Percentiles rank a stretch among this genome's conserved stretches.
Evolutionary conservation across 92 coral and sea anemone genomes (phyloP).

Genomic region (Phenganax marumi): DNA sequence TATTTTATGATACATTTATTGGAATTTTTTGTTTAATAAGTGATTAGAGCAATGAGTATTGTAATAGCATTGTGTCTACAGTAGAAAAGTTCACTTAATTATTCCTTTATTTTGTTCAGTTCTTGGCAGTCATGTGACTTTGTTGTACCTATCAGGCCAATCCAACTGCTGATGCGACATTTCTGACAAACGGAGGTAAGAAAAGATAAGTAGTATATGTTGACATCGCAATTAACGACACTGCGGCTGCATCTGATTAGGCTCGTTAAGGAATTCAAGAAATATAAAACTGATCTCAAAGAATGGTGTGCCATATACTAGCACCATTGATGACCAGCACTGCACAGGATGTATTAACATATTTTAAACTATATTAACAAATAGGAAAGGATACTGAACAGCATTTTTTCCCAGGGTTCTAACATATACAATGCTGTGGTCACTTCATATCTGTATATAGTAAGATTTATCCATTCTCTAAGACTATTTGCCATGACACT

Average conservation of each 20-base stretch:
- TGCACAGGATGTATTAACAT: neutral
- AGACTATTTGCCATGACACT: constrained; percentile 66
- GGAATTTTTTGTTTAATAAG: neutral
- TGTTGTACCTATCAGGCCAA: constrained; percentile 25
- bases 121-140: neutral
- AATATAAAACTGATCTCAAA: neutral
- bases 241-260: constrained; percentile 68
- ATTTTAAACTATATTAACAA: neutral
- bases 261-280: constrained; percentile 57
- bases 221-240: constrained; percentile 90
- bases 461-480: constrained; percentile 72
- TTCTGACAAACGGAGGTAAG: constrained; percentile 76
- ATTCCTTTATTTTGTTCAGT: too few relatives aligned
- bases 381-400: constrained; percentile 93
- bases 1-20: neutral
- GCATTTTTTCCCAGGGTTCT: constrained; percentile 97
- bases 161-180: constrained; percentile 52
- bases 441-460: constrained; percentile 78
- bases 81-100: too few relatives aligned
- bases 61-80: neutral
- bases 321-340: neutral
- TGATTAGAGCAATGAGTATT: neutral
- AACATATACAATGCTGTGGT: constrained; percentile 92
- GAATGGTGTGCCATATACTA: neutral
- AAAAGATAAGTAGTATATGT: constrained; percentile 88